These are phyloP conservation scores for Trachythela sp. DNA, from an alignment of 64 coral and sea anemone genomes.

Conservation along the genomic window DNA sequence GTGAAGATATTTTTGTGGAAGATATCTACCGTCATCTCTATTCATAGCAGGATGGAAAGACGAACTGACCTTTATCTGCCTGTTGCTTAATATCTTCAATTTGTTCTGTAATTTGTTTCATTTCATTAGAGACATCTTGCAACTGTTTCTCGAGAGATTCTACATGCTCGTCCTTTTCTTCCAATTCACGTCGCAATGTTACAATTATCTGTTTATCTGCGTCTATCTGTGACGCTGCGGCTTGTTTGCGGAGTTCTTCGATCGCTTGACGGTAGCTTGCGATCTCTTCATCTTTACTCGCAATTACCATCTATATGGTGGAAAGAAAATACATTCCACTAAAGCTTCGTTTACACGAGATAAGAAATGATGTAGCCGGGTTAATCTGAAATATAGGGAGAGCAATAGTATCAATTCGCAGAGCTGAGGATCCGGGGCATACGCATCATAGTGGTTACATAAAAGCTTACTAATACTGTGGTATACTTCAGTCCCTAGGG, in stretches of 20 bases:
- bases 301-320: background rate
- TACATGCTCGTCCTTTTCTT: background rate
- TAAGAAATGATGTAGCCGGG: too few species aligned
- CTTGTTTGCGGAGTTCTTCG: background rate
- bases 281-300: slow-evolving; percentile 18
- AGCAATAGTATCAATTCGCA: too few species aligned
- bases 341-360: too few species aligned
- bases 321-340: background rate
- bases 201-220: slow-evolving; percentile 9
- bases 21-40: too few species aligned
- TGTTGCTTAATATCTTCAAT: slow-evolving; percentile 78
- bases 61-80: slow-evolving; percentile 66
- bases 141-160: slow-evolving; percentile 35
- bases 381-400: too few species aligned
- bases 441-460: too few species aligned
- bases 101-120: slow-evolving; percentile 69
- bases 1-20: too few species aligned
- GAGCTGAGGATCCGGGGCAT: too few species aligned
- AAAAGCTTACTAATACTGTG: too few species aligned
- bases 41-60: too few species aligned
- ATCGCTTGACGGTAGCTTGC: background rate
- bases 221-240: background rate
- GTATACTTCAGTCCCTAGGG: too few species aligned
- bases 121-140: slow-evolving; percentile 58
- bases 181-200: background rate